Evolutionary conservation across 2,888 invertebrate species (phyloP).

Genomic region (Phorcus lineatus): DNA sequence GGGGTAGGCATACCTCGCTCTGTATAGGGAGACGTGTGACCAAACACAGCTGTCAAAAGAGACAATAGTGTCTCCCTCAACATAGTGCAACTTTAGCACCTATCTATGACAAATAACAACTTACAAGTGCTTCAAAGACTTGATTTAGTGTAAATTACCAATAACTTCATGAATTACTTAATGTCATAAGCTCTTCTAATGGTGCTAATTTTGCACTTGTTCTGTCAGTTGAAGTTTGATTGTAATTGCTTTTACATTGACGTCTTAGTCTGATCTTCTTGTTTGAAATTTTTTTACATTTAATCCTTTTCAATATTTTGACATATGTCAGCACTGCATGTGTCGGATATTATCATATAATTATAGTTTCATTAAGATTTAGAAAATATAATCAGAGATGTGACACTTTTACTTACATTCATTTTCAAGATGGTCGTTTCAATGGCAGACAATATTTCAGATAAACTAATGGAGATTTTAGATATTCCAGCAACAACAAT

Average conservation of each 20-base stretch:
- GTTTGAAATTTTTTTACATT: background rate
- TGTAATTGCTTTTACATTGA: background rate
- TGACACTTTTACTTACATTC: no score
- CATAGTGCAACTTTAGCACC: background rate
- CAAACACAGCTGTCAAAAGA: conserved; percentile 1
- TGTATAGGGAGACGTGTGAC: background rate
- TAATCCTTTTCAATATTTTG: background rate
- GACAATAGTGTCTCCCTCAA: background rate
- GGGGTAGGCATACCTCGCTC: conserved; percentile 1
- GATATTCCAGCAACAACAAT: no score
- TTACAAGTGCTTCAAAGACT: no score
- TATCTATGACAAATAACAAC: background rate
- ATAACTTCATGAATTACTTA: no score
- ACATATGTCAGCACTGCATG: background rate
- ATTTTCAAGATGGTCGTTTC: no score
- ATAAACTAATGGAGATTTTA: background rate
- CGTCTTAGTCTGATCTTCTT: background rate
- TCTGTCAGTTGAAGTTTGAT: background rate
- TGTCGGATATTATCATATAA: no score
- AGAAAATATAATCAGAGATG: no score
- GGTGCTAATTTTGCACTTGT: no score
- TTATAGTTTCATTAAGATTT: no score
- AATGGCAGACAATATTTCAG: no score
- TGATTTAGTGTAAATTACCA: no score
- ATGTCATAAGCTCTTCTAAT: no score